Conservation (phyloP, 2,113 vertebrate species). For the Pandion haliaetus region DNA sequence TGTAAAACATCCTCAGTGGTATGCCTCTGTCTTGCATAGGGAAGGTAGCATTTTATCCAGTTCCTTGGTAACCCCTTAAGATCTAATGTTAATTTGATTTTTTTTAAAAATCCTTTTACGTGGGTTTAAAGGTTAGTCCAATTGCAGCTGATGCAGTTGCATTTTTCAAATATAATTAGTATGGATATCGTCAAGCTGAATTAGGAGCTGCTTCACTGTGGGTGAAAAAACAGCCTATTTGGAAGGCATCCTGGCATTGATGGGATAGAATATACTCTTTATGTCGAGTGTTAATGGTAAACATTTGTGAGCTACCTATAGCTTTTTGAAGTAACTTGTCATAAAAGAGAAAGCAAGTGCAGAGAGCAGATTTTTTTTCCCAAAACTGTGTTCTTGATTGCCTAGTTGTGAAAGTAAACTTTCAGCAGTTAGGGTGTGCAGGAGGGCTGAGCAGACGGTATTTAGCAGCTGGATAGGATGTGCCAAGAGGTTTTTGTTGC, state of each 20-base stretch:
- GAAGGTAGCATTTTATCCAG: background rate
- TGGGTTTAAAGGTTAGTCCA: background rate
- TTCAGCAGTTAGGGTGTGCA: background rate
- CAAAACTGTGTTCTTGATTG: background rate
- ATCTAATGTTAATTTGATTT: background rate
- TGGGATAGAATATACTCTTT: background rate
- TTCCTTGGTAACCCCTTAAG: background rate
- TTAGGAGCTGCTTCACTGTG: background rate
- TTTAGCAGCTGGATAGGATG: background rate
- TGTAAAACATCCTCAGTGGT: background rate
- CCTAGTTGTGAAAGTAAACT: background rate
- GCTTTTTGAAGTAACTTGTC: background rate
- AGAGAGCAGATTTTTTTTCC: background rate
- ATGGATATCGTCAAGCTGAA: background rate
- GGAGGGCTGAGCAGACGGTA: background rate
- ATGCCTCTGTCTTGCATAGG: background rate
- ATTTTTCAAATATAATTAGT: too few relatives aligned
- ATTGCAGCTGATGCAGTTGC: background rate
- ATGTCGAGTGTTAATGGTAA: too few relatives aligned
- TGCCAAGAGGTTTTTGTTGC: background rate
- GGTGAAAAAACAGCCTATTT: background rate
- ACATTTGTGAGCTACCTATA: rapidly evolving
- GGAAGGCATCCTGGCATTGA: background rate
- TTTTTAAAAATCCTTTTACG: rapidly evolving
- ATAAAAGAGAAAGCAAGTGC: background rate